Percentiles rank a stretch among this genome's conserved stretches.
Evolutionary conservation across 2,113 vertebrate species (phyloP).

Genomic region (Numenius arquata): DNA sequence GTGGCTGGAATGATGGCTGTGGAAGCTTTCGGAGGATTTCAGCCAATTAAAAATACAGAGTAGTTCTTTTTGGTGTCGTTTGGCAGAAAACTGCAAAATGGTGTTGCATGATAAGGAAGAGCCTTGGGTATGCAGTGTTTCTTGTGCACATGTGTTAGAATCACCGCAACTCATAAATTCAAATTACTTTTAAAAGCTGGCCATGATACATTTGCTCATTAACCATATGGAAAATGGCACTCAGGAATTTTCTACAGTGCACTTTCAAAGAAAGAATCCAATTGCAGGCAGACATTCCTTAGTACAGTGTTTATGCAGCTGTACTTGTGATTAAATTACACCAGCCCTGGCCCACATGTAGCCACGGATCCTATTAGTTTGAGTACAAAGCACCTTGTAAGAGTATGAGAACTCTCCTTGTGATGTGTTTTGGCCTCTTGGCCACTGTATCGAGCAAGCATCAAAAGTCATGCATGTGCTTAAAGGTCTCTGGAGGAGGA

Average conservation of each 20-base stretch:
- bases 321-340: constrained; percentile 93
- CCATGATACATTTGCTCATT: constrained; percentile 86
- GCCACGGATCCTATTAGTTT: constrained; percentile 82
- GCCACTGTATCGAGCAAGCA: constrained; percentile 82
- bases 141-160: constrained; percentile 76
- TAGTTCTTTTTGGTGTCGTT: constrained; percentile 69
- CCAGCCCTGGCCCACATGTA: constrained; percentile 79
- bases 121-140: constrained; percentile 65
- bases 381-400: constrained; percentile 83
- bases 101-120: constrained; percentile 77
- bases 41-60: constrained; percentile 73
- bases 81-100: constrained; percentile 70
- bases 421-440: constrained; percentile 81
- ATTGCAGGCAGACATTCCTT: constrained; percentile 89
- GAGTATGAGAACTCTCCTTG: constrained; percentile 80
- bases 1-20: constrained; percentile 32
- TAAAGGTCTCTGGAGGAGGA: constrained; percentile 78
- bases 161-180: constrained; percentile 78
- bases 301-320: constrained; percentile 96
- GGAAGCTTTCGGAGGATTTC: constrained; percentile 60
- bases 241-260: constrained; percentile 81
- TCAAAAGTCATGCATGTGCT: constrained; percentile 83
- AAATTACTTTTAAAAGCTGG: constrained; percentile 83
- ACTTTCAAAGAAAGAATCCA: constrained; percentile 91
- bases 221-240: constrained; percentile 93